These are phyloP conservation scores for Garra rufa DNA, from an alignment of 2,113 vertebrate genomes.

Conservation along the genomic window DNA sequence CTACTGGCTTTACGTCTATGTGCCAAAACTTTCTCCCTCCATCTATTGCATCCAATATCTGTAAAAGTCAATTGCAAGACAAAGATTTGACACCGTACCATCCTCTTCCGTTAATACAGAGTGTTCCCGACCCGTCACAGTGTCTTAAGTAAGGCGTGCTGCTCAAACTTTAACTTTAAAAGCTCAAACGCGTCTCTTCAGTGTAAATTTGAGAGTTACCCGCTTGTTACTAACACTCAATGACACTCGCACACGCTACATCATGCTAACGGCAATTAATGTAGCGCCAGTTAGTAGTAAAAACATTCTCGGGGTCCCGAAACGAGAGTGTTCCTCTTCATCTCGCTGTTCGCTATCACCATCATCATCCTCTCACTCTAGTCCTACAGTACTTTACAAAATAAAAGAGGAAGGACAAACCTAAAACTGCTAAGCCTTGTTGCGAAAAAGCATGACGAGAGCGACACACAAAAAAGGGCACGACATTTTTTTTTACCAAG, in stretches of 20 bases:
- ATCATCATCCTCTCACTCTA: conserved; percentile 69
- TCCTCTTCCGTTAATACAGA: not conserved
- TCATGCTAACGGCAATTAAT: conserved; percentile 31
- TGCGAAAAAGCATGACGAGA: conserved; percentile 53
- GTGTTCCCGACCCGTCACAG: not conserved
- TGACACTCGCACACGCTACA: conserved; percentile 34
- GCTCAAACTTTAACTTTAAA: conserved; percentile 66
- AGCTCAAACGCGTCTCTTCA: conserved; percentile 32
- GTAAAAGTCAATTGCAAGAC: not conserved
- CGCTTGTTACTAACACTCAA: conserved; percentile 44
- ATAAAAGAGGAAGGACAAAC: conserved; percentile 71
- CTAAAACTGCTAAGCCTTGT: conserved; percentile 63
- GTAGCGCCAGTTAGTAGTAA: conserved; percentile 15
- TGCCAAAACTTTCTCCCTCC: conserved; percentile 28
- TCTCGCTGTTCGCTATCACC: conserved; percentile 71
- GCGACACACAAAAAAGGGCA: conserved; percentile 44
- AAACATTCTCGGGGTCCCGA: conserved; percentile 51
- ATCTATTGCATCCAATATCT: not conserved
- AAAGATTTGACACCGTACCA: conserved; percentile 24
- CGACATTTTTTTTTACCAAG: conserved; percentile 42
- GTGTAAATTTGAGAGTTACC: conserved; percentile 9
- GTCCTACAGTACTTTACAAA: conserved; percentile 67
- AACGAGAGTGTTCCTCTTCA: conserved; percentile 70
- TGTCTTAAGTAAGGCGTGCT: conserved; percentile 42
- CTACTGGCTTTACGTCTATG: not conserved